phyloP scores from a whole-genome alignment of 2,113 vertebrate genomes.

The Mugil cephalus region DNA sequence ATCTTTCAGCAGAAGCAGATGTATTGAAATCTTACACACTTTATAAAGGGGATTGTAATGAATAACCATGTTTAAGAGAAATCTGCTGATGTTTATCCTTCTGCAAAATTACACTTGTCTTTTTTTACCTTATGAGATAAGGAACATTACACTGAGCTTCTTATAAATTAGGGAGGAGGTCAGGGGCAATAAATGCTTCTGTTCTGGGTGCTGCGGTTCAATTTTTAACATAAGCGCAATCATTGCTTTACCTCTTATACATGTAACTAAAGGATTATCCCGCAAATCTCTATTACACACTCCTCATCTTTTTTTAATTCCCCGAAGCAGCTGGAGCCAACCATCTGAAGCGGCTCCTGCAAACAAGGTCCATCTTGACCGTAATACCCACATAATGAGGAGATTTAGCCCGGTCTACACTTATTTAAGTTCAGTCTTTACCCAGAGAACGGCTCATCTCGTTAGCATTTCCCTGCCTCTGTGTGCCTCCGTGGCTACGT shows the following conservation, averaged over 20 bases:
- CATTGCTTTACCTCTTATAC: not conserved
- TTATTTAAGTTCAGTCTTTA: slow-evolving; percentile 59
- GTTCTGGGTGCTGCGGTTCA: slow-evolving; percentile 53
- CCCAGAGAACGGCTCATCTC: slow-evolving; percentile 49
- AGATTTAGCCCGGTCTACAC: slow-evolving; percentile 46
- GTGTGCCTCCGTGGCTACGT: slow-evolving; percentile 37
- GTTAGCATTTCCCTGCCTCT: slow-evolving; percentile 34
- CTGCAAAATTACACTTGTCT: no score
- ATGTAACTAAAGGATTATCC: slow-evolving; percentile 15
- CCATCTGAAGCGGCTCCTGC: slow-evolving; percentile 16
- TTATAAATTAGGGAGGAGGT: no score
- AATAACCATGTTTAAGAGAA: no score
- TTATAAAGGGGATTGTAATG: no score
- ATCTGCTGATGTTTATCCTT: no score
- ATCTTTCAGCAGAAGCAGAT: no score
- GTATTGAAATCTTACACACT: no score
- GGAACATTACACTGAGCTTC: no score
- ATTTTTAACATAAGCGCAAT: not conserved
- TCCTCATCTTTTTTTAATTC: slow-evolving; percentile 30
- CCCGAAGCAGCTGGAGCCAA: slow-evolving; percentile 21
- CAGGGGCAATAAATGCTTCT: slow-evolving; percentile 3
- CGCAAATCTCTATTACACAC: slow-evolving; percentile 3
- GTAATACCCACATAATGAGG: slow-evolving; percentile 60
- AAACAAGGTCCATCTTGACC: slow-evolving; percentile 50
- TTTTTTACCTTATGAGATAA: no score